Evolutionary conservation across 2,797 vertebrate genomes (phyloP).

Genomic region (Labroides dimidiatus): DNA sequence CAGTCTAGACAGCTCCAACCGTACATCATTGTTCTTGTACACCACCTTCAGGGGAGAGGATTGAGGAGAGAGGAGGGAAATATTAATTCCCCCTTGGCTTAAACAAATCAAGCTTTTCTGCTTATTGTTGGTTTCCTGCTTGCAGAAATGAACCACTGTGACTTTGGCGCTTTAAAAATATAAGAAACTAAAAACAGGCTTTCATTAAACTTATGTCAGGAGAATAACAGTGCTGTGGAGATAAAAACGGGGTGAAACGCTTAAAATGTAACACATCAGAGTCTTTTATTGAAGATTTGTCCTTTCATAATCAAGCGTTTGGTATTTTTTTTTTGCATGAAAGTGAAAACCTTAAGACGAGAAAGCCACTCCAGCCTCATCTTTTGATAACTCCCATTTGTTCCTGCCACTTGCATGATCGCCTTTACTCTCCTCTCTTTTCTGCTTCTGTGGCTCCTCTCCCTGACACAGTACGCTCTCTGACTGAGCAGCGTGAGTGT

Average conservation of each 20-base stretch:
- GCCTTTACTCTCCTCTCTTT: constrained; percentile 39
- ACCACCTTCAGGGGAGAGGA: constrained; percentile 87
- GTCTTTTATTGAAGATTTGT: constrained; percentile 21
- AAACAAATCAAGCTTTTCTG: background rate
- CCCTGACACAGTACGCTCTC: constrained; percentile 66
- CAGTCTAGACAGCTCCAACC: constrained; percentile 95
- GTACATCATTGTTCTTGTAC: constrained; percentile 99
- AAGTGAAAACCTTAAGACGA: constrained; percentile 43
- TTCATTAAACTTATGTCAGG: constrained; percentile 16
- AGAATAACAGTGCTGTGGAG: background rate
- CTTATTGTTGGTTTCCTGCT: constrained; percentile 7
- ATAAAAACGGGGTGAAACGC: background rate
- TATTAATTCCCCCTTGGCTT: constrained; percentile 25
- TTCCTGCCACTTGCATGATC: constrained; percentile 49
- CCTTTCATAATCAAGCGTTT: constrained; percentile 38
- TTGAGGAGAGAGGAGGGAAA: constrained; percentile 20
- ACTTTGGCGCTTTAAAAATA: background rate
- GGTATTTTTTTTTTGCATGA: constrained; percentile 43
- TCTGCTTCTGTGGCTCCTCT: constrained; percentile 37
- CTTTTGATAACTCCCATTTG: constrained; percentile 53
- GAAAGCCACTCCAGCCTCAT: constrained; percentile 32
- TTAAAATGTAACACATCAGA: constrained; percentile 20
- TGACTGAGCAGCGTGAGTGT: constrained; percentile 64
- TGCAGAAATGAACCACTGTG: background rate
- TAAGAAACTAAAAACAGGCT: background rate